These are phyloP conservation scores for Corythornis vintsioides DNA, from an alignment of 2,113 vertebrate genomes.

Conservation along the genomic window DNA sequence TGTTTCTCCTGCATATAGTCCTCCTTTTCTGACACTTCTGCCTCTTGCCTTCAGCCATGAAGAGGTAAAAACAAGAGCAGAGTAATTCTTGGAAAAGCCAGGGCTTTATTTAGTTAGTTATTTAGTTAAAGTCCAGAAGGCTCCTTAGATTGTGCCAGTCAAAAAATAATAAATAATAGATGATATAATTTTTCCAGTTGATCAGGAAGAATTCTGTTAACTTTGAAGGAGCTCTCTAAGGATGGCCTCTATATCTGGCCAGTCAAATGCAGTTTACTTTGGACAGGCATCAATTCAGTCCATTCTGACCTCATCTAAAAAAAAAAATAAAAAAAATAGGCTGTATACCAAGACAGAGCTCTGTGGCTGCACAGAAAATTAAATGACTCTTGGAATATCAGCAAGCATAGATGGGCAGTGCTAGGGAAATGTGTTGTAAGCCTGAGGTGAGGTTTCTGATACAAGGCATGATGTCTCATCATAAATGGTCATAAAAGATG, in stretches of 20 bases:
- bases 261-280: background rate
- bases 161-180: background rate
- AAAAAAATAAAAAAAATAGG: background rate
- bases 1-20: background rate
- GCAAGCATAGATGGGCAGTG: background rate
- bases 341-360: background rate
- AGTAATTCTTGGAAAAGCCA: background rate
- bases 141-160: background rate
- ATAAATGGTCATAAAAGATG: background rate
- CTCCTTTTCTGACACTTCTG: background rate
- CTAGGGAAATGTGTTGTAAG: background rate
- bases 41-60: background rate
- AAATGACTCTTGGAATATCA: background rate
- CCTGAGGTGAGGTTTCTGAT: background rate
- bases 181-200: background rate
- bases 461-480: background rate
- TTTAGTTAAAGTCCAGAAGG: background rate
- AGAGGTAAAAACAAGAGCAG: background rate
- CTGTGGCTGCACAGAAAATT: background rate
- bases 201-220: background rate
- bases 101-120: background rate
- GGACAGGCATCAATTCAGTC: background rate
- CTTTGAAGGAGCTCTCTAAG: background rate
- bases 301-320: background rate
- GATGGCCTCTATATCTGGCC: background rate